phyloP scores from a whole-genome alignment of 2,888 invertebrate genomes.

The Chrysodeixis includens region DNA sequence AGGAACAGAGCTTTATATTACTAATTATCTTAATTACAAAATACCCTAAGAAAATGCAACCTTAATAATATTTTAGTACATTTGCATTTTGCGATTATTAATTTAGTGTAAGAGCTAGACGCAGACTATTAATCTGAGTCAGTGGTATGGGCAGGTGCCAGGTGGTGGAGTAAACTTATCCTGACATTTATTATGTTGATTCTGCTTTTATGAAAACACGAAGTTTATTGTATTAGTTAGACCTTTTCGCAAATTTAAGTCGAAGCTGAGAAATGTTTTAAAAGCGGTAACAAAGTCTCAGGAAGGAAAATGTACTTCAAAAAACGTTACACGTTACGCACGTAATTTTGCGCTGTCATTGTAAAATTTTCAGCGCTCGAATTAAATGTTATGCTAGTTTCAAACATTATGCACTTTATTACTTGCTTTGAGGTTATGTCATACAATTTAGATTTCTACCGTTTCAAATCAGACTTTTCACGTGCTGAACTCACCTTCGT shows the following conservation, averaged over 20 bases:
- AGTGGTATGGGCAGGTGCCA: slow-evolving; percentile 35
- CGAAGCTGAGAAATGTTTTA: background rate
- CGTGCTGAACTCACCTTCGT: slow-evolving; percentile 79
- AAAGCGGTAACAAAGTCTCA: background rate
- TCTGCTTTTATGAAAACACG: slow-evolving; percentile 30
- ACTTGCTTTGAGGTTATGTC: slow-evolving; percentile 72
- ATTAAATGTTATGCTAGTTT: slow-evolving; percentile 21
- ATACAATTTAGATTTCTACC: slow-evolving; percentile 41
- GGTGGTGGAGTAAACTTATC: slow-evolving; percentile 30
- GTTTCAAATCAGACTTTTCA: slow-evolving; percentile 50
- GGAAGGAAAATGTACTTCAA: background rate
- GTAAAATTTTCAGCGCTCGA: background rate
- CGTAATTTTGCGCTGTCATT: background rate
- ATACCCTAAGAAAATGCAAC: background rate
- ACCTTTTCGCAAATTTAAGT: slow-evolving; percentile 14
- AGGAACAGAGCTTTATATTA: too few species aligned
- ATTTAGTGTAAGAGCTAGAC: slow-evolving; percentile 12
- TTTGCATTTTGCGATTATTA: slow-evolving; percentile 24
- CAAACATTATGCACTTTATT: slow-evolving; percentile 26
- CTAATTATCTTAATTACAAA: too few species aligned
- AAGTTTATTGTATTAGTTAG: slow-evolving; percentile 22
- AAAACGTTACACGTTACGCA: background rate
- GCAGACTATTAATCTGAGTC: slow-evolving; percentile 24
- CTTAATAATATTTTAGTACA: slow-evolving; percentile 14
- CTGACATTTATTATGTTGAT: slow-evolving; percentile 50